Conservation (phyloP, 2,797 vertebrate species). For the Channa striata region DNA sequence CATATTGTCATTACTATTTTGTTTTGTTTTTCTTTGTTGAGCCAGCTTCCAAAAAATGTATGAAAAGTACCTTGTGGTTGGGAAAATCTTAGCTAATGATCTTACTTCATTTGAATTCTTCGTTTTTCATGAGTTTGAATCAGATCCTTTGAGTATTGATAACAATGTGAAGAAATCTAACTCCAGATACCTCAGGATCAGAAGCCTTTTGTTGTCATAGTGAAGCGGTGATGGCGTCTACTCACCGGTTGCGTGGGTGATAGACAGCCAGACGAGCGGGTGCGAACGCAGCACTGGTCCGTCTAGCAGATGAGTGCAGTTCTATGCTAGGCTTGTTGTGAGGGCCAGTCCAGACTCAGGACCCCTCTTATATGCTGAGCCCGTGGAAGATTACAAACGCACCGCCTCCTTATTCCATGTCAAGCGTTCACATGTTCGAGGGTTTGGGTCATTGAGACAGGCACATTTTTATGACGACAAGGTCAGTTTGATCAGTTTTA, state of each 20-base stretch:
- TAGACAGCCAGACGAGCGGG: slow-evolving; percentile 53
- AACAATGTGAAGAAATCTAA: too few relatives aligned
- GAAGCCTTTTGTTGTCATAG: neutral
- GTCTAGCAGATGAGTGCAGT: slow-evolving; percentile 64
- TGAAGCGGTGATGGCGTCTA: slow-evolving; percentile 31
- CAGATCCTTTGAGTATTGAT: too few relatives aligned
- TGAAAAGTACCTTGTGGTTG: too few relatives aligned
- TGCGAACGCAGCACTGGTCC: slow-evolving; percentile 45
- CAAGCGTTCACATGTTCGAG: slow-evolving; percentile 45
- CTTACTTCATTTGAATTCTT: too few relatives aligned
- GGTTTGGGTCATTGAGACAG: neutral
- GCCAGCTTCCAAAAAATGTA: too few relatives aligned
- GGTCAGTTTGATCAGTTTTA: too few relatives aligned
- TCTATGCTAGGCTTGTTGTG: slow-evolving; percentile 74
- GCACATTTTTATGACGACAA: too few relatives aligned
- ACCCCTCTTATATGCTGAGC: slow-evolving; percentile 76
- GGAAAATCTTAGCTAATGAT: too few relatives aligned
- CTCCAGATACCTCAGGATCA: too few relatives aligned
- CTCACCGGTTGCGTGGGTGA: slow-evolving; percentile 76
- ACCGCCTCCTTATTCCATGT: slow-evolving; percentile 57
- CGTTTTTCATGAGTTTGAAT: too few relatives aligned
- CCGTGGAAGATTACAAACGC: slow-evolving; percentile 83
- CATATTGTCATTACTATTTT: too few relatives aligned
- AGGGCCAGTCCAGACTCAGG: slow-evolving; percentile 64
- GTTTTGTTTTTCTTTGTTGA: too few relatives aligned